These are phyloP conservation scores for Copidosoma floridanum DNA, from an alignment of 1,140 invertebrate genomes.

Conservation along the genomic window DNA sequence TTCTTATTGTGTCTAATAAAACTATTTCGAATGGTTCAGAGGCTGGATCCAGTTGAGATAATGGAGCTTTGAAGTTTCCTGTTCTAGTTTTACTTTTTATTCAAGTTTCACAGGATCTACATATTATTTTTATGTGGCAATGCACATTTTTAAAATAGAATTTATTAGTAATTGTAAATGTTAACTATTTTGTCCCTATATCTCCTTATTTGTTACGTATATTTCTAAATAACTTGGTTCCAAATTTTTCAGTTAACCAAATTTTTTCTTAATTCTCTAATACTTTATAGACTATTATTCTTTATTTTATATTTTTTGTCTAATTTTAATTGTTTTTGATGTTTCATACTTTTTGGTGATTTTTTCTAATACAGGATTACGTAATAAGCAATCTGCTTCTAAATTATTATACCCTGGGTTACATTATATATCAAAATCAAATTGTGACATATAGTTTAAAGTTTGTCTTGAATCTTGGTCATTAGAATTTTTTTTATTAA, in stretches of 20 bases:
- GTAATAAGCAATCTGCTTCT: constrained; percentile 22
- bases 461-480: not conserved
- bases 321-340: constrained; percentile 26
- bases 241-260: constrained; percentile 28
- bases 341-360: constrained; percentile 10
- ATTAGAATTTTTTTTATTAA: constrained; percentile 17
- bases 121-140: constrained; percentile 10
- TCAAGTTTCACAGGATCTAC: constrained; percentile 26
- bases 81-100: constrained; percentile 25
- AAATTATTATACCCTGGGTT: constrained; percentile 20
- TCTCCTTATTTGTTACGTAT: constrained; percentile 19
- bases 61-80: constrained; percentile 15
- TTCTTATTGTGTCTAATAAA: constrained; percentile 14
- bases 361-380: constrained; percentile 24
- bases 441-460: not conserved
- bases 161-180: constrained; percentile 20
- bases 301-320: constrained; percentile 14
- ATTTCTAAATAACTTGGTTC: constrained; percentile 16
- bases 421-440: constrained; percentile 1
- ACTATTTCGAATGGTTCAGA: constrained; percentile 21
- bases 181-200: constrained; percentile 24
- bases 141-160: constrained; percentile 30
- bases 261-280: constrained; percentile 29
- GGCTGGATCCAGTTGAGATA: constrained; percentile 21
- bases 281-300: constrained; percentile 24